phyloP scores from a whole-genome alignment of 2,113 vertebrate genomes.

The Lampris incognitus region DNA sequence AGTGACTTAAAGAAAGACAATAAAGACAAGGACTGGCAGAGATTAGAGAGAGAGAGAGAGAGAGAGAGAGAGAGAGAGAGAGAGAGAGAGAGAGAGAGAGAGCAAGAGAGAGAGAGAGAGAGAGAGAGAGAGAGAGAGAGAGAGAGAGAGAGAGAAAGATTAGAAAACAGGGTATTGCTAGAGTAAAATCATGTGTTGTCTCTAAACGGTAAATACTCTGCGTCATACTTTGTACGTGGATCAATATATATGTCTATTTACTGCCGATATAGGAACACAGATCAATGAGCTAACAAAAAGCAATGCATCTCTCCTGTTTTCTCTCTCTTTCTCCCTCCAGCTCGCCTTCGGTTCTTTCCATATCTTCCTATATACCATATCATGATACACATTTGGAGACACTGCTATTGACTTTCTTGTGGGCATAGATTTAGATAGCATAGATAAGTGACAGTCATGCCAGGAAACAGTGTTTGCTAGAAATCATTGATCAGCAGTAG shows the following conservation, averaged over 20 bases:
- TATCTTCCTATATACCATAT: slow-evolving; percentile 41
- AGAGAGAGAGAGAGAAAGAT: slow-evolving; percentile 26
- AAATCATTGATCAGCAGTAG: slow-evolving; percentile 3
- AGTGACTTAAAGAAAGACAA: too few species aligned
- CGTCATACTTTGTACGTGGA: slow-evolving; percentile 48
- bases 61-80: slow-evolving; percentile 15
- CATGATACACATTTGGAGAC: slow-evolving; percentile 47
- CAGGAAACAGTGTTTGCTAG: slow-evolving; percentile 40
- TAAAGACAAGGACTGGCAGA: too few species aligned
- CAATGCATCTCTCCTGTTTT: slow-evolving; percentile 48
- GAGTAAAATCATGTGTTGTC: slow-evolving; percentile 28
- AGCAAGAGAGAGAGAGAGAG: slow-evolving; percentile 3
- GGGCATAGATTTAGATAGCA: too few species aligned
- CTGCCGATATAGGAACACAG: slow-evolving; percentile 50
- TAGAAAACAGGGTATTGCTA: slow-evolving; percentile 29
- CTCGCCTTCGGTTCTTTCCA: slow-evolving; percentile 44
- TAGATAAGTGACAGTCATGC: slow-evolving; percentile 5
- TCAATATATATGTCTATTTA: slow-evolving; percentile 64
- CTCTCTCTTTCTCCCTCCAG: slow-evolving; percentile 32
- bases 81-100: slow-evolving; percentile 15
- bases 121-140: slow-evolving; percentile 10
- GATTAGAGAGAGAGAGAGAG: background rate
- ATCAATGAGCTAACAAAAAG: slow-evolving; percentile 67
- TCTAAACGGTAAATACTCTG: slow-evolving; percentile 51
- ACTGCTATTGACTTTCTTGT: slow-evolving; percentile 46